phyloP scores from a whole-genome alignment of 1,140 invertebrate species.

The Cydia fagiglandana region DNA sequence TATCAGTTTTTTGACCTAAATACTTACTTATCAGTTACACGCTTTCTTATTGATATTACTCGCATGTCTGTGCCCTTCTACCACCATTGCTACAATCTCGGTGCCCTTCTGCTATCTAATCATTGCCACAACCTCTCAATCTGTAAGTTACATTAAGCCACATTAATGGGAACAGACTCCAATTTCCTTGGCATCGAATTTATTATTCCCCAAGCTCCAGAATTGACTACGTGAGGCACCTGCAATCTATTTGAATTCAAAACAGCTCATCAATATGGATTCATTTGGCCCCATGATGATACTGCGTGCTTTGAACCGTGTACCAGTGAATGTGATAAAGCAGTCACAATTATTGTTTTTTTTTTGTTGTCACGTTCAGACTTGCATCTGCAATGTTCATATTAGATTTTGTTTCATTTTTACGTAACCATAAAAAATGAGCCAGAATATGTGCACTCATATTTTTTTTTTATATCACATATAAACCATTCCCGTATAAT shows the following conservation, averaged over 20 bases:
- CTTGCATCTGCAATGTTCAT: too few species aligned
- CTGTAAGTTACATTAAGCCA: constrained; percentile 1
- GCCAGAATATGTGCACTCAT: too few species aligned
- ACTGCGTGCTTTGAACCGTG: not conserved
- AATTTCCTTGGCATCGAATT: constrained; percentile 14
- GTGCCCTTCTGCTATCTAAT: not conserved
- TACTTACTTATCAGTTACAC: too few species aligned
- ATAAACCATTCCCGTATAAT: too few species aligned
- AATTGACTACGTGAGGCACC: constrained; percentile 16
- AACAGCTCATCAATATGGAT: constrained; percentile 34
- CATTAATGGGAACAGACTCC: constrained; percentile 5
- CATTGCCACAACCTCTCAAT: not conserved
- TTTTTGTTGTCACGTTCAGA: too few species aligned
- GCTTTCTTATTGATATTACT: too few species aligned
- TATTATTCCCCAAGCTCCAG: constrained; percentile 13
- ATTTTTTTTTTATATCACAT: too few species aligned
- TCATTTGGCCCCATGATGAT: constrained; percentile 9
- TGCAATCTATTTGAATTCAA: constrained; percentile 31
- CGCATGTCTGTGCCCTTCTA: not conserved
- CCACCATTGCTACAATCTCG: not conserved
- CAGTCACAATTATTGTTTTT: not conserved
- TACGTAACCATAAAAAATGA: too few species aligned
- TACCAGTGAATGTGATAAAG: not conserved
- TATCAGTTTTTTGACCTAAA: too few species aligned
- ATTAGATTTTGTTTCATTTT: too few species aligned